These are phyloP conservation scores for Agrochola macilenta DNA, from an alignment of 2,888 invertebrate genomes.

Conservation along the genomic window DNA sequence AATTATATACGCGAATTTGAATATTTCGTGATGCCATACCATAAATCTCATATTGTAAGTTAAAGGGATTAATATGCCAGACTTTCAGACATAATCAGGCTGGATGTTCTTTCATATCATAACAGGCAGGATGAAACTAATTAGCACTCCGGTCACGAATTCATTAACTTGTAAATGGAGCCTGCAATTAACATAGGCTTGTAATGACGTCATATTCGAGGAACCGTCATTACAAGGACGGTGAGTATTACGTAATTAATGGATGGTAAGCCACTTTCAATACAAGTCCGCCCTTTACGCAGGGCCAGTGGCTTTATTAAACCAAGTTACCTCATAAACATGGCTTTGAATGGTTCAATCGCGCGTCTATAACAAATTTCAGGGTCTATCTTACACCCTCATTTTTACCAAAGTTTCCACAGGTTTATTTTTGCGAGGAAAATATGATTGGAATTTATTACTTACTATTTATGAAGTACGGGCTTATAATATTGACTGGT, in stretches of 20 bases:
- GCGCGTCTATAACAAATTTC: constrained; percentile 16
- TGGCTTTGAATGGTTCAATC: constrained; percentile 34
- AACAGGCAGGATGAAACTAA: constrained; percentile 22
- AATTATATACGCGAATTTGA: constrained; percentile 31
- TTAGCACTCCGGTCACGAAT: constrained; percentile 31
- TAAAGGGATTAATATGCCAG: constrained; percentile 23
- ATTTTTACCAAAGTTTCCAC: background rate
- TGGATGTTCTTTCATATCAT: constrained; percentile 5
- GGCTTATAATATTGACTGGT: background rate
- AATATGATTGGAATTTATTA: background rate
- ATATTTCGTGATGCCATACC: constrained; percentile 30
- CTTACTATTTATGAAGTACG: background rate
- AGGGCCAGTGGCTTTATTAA: constrained; percentile 48
- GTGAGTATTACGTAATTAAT: constrained; percentile 15
- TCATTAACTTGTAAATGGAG: constrained; percentile 42
- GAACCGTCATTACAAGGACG: constrained; percentile 10
- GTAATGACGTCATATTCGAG: constrained; percentile 40
- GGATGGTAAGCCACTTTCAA: constrained; percentile 27
- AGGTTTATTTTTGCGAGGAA: background rate
- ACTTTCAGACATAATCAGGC: background rate
- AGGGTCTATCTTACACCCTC: background rate
- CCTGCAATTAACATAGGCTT: constrained; percentile 28
- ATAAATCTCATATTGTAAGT: constrained; percentile 8
- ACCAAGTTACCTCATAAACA: constrained; percentile 42
- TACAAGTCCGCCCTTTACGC: constrained; percentile 6